Evolutionary conservation across 2,797 vertebrate species (phyloP), one percentile per base, ranked within the genome.

Genomic region (Amazonetta brasiliensis): DNA sequence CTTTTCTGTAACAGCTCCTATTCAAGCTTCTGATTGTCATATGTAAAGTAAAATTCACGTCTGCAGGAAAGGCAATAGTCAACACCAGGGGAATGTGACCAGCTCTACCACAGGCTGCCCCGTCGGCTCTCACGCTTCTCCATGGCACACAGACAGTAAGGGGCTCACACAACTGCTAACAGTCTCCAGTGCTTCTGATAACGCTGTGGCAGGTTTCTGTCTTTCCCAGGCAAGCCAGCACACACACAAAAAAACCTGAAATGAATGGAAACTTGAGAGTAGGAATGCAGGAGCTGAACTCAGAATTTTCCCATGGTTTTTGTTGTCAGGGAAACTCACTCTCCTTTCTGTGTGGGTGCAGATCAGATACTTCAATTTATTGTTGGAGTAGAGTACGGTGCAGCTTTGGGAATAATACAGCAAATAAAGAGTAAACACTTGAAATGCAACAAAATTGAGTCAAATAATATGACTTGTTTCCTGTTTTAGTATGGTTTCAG

Each of bases 61-160:
- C 22, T 1, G 0, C 4, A 21, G 59, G 30, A 35, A 64, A 59
- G 18, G n/a, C 44, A 50, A 28, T 46, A 23, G 18, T n/a, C 56
- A 16, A n/a, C 48, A 9, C 9, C 5, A 43, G 22, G 26, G 41
- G 23, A 66, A 28, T 12, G 25, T 63, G 37, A 31, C n/a, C 31
- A 17, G 41, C 41, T 46, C 28, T 20, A 16, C 25, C 19, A 41
- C 37, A 41, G 3, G 41, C 35, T 35, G 46, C 25, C 39, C 33
- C 26, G 20, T 0, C 55, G 23, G 35, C 28, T 76, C 25, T 80
- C 3, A 0, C 1, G 19, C 19, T 37, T 39, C 55, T 43, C 43
- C 2, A 0, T 11, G 25, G 64, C 44, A 30, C 0, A 1, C 26
- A 68, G 60, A n/a, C 6, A 18, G 25, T 11, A 20, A 62, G 28